Evolutionary conservation across 2,797 vertebrate species (phyloP), one percentile per base, ranked within the genome.

Genomic region (Tamandua tetradactyla): DNA sequence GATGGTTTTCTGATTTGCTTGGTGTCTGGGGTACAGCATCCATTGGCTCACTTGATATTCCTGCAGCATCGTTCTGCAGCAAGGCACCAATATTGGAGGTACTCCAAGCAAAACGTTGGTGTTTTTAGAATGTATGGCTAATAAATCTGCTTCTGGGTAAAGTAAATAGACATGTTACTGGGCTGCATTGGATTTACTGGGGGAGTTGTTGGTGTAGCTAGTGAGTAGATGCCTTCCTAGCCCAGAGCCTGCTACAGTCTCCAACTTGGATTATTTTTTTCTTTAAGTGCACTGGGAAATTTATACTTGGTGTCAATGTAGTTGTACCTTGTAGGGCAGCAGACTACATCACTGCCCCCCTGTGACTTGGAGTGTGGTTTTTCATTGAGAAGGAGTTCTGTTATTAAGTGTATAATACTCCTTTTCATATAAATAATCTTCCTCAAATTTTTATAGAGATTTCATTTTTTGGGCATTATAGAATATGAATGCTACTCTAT

Each of bases 91-190:
- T 81, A 49, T 49, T 98, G 97, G 97, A 97, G 72, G 85, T 72
- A 2, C 89, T 96, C 97, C 97, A 98, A 93, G 93, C 89, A 94
- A 97, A 98, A 95, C 82, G 79, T 94, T 96, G 86, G 95, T 97
- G 96, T 94, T 95, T 96, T 93, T 80, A 90, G 95, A 93, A 86
- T 87, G 95, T 95, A 94, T 96, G 96, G 89, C 88, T 96, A 92
- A 93, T 95, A 94, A 94, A 93, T 80, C 93, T 66, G 95, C 92
- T 94, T 94, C 94, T 96, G 96, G 92, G 87, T 88, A 80, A 93
- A 93, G 95, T 92, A 95, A 96, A 95, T 86, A 95, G 91, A 87
- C 57, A 75, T 66, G 59, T 89, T 92, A 88, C 92, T 59, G 96
- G 93, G 85, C 85, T 52, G 87, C 82, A 79, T 47, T 72, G 93